A percentile compares a stretch with the other conserved stretches of the same genome.
Evolutionary conservation across 2,113 vertebrate genomes (phyloP).

Genomic region (Dromiciops gliroides): DNA sequence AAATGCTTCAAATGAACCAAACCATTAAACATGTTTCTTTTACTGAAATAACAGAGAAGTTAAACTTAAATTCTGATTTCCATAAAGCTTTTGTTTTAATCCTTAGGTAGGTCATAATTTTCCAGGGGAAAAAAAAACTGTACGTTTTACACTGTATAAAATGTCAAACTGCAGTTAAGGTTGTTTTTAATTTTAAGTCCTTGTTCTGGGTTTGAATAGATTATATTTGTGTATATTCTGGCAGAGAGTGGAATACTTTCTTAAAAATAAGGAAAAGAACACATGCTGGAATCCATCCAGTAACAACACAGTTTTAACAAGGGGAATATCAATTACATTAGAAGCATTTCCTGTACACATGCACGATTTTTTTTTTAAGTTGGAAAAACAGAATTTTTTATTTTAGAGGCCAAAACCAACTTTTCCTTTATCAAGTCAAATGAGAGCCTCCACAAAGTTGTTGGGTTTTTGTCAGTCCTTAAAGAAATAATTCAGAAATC

Average conservation of each 20-base stretch:
- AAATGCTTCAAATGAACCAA: background rate
- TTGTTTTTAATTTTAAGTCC: constrained; percentile 28
- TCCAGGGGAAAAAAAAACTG: background rate
- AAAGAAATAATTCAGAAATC: constrained; percentile 43
- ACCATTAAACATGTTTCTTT: background rate
- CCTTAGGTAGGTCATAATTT: background rate
- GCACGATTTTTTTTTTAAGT: constrained; percentile 27
- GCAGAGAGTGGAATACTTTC: constrained; percentile 43
- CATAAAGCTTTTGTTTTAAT: constrained; percentile 42
- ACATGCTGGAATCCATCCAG: constrained; percentile 60
- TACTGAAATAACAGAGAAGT: constrained; percentile 9
- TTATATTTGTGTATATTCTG: constrained; percentile 39
- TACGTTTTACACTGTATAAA: constrained; percentile 52
- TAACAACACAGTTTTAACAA: constrained; percentile 53
- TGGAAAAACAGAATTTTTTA: constrained; percentile 65
- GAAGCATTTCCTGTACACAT: constrained; percentile 70
- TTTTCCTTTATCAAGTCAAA: constrained; percentile 71
- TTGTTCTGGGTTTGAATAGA: constrained; percentile 25
- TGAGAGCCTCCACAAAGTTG: constrained; percentile 58
- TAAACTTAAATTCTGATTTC: constrained; percentile 23
- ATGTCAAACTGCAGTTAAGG: constrained; percentile 9
- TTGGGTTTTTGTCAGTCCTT: constrained; percentile 35
- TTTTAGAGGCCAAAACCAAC: constrained; percentile 60
- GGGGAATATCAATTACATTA: constrained; percentile 69
- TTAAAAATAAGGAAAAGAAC: constrained; percentile 54